These are phyloP conservation scores for Macrotis lagotis DNA, from an alignment of 2,113 vertebrate genomes.

Conservation along the genomic window DNA sequence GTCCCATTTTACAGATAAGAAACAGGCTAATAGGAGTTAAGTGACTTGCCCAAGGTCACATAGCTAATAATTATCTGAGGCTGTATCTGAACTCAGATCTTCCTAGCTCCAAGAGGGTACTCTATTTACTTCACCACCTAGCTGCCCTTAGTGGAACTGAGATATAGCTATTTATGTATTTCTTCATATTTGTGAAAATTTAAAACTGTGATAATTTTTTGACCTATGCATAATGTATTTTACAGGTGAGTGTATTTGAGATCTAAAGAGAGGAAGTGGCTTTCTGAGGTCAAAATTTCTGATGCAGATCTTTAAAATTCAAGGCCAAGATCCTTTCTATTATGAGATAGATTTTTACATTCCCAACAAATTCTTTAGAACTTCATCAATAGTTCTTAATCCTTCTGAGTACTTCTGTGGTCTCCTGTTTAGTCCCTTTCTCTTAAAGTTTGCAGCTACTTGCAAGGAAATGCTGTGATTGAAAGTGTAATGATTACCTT, in stretches of 20 bases:
- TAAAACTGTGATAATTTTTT: neutral
- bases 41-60: neutral
- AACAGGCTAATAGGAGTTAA: neutral
- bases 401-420: conserved; percentile 16
- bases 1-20: neutral
- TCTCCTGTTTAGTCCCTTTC: conserved; percentile 11
- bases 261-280: neutral
- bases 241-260: neutral
- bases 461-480: neutral
- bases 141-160: neutral
- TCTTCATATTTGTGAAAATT: neutral
- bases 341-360: conserved; percentile 19
- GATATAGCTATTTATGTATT: neutral
- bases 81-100: neutral
- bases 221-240: neutral
- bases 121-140: neutral
- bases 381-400: neutral
- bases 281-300: neutral
- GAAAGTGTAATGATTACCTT: neutral
- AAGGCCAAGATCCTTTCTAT: neutral
- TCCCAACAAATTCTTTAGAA: neutral
- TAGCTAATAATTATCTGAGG: neutral
- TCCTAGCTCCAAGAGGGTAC: neutral
- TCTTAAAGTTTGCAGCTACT: neutral
- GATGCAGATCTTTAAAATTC: neutral